Evolutionary conservation across 92 coral and sea anemone species (phyloP), one percentile per base, ranked within the genome.

Genomic region (Paramuricea clavata): DNA sequence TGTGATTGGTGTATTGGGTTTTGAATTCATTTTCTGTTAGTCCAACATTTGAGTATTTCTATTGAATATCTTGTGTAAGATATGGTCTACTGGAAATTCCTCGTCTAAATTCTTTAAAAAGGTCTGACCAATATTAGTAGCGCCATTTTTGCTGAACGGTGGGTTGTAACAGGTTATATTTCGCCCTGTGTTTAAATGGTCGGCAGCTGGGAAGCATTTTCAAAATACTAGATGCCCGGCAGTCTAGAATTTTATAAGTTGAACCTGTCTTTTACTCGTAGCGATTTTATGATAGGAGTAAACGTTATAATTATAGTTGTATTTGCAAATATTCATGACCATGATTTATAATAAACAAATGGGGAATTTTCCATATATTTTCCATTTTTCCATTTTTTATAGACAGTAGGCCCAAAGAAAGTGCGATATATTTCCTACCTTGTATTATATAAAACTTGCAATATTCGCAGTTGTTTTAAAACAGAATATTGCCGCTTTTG

Each of bases 121-220:
- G 32, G 47, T 28, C 22, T 49, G 41, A 43, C 39, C 64, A 22
- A 83, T 36, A 57, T 39, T 49, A 27, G 75, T 81, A 35, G 33
- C 54, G 33, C 44, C 83, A 49, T 43, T 42, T 17, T 49, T 42
- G 34, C 68, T 49, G 27, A 12, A 77, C 2, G 83, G 83, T 12
- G 83, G 83, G 70, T 77, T 77, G 69, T 7, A 77, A 78, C 83
- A 77, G 25, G 19, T 50, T 15, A 77, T 50, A 74, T 36, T 39
- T 39, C 10, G 10, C 59, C 17, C 59, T 50, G 59, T 50, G 59
- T 50, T 13, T 50, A 50, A 4, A 16, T 50, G 59, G 5, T 13
- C 59, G 59, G 59, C 59, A 50, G 59, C 59, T 13, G 59, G 59
- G 59, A 50, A 50, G 21, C 11, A 50, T 16, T 50, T 50, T 50